phyloP scores from a whole-genome alignment of 2,888 invertebrate species.

The Zootermopsis nevadensis region DNA sequence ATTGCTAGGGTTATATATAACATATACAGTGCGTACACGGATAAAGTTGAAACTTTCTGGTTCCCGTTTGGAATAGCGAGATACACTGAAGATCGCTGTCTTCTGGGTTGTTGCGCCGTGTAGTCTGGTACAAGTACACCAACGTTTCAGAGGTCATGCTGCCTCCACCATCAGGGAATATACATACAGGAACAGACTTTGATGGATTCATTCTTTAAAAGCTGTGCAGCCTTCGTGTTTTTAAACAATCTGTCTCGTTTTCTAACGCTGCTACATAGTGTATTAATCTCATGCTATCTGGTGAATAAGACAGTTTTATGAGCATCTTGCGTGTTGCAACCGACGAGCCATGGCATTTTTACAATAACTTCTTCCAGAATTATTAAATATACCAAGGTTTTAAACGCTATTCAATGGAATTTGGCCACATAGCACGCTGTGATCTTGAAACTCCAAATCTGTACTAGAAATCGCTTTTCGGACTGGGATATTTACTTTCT shows the following conservation, averaged over 20 bases:
- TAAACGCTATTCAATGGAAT: neutral
- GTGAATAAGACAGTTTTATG: slow-evolving; percentile 8
- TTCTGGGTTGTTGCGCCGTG: too few species aligned
- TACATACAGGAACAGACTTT: too few species aligned
- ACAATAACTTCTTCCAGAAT: neutral
- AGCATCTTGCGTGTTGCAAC: neutral
- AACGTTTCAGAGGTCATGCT: too few species aligned
- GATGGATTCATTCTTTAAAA: neutral
- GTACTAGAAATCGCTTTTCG: too few species aligned
- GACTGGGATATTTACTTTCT: too few species aligned
- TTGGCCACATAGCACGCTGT: neutral
- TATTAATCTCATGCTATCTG: neutral
- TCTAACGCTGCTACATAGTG: slow-evolving; percentile 8
- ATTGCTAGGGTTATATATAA: too few species aligned
- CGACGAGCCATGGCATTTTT: neutral
- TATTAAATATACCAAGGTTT: neutral
- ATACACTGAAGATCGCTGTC: too few species aligned
- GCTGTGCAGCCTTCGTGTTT: neutral
- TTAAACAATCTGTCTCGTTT: neutral
- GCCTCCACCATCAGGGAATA: too few species aligned
- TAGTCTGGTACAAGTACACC: too few species aligned
- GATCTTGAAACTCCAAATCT: neutral
- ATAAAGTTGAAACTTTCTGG: too few species aligned
- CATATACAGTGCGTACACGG: too few species aligned
- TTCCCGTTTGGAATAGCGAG: too few species aligned